Conservation (phyloP, 1,140 invertebrate species). For the Drosophila neocordata region DNA sequence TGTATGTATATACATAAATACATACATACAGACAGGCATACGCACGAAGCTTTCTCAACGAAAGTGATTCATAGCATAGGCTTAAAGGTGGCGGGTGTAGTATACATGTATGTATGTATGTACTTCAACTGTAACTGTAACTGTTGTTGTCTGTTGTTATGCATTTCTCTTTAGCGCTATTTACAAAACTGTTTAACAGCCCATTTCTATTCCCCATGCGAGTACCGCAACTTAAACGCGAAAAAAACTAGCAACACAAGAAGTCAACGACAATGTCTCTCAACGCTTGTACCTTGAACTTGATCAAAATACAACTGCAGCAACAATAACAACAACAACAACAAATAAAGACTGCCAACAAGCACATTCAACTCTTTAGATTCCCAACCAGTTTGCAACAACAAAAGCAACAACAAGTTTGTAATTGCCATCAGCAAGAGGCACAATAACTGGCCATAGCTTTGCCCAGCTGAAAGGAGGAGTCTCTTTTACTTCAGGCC, state of each 20-base stretch:
- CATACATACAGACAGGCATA: too few species aligned
- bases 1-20: neutral
- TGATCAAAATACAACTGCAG: conserved; percentile 47
- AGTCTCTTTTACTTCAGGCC: conserved; percentile 17
- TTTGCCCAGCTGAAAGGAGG: neutral
- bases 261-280: neutral
- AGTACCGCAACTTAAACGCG: neutral
- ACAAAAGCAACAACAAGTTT: conserved; percentile 53
- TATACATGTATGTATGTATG: neutral
- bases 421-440: conserved; percentile 55
- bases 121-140: conserved; percentile 18
- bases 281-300: conserved; percentile 67
- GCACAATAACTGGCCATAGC: neutral
- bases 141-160: conserved; percentile 35
- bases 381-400: conserved; percentile 68
- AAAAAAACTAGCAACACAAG: conserved; percentile 2
- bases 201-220: conserved; percentile 26
- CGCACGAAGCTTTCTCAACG: conserved; percentile 69
- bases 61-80: conserved; percentile 67
- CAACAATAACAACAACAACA: conserved; percentile 8
- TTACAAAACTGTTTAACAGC: conserved; percentile 51
- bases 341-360: too few species aligned
- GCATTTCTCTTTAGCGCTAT: conserved; percentile 69
- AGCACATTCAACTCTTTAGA: conserved; percentile 65
- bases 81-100: neutral